Evolutionary conservation across 2,888 invertebrate genomes (phyloP).

Genomic region (Tenthredo notha): DNA sequence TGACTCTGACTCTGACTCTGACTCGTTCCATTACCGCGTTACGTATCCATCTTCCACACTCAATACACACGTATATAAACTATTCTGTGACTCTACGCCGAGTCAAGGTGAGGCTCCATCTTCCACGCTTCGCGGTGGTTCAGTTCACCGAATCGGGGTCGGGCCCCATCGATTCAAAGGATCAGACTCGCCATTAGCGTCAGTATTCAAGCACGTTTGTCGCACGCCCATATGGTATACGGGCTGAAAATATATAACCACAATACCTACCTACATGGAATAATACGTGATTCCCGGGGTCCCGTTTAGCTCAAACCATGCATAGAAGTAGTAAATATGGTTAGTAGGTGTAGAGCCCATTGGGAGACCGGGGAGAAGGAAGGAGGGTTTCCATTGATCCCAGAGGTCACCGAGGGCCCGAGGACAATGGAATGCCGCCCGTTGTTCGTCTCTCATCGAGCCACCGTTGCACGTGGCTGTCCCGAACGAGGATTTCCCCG

Average conservation of each 20-base stretch:
- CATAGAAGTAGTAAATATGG: conserved; percentile 41
- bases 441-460: conserved; percentile 63
- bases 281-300: conserved; percentile 35
- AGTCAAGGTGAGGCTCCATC: conserved; percentile 50
- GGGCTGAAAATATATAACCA: background rate
- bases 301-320: conserved; percentile 12
- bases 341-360: conserved; percentile 24
- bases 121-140: conserved; percentile 53
- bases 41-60: background rate
- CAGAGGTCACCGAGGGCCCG: conserved; percentile 63
- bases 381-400: conserved; percentile 66
- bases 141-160: conserved; percentile 55
- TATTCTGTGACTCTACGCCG: background rate
- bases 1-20: background rate
- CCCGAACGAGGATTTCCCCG: conserved; percentile 71
- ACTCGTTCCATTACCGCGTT: background rate
- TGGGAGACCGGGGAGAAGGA: background rate
- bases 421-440: conserved; percentile 63
- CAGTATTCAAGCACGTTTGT: conserved; percentile 38
- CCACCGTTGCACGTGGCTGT: conserved; percentile 69
- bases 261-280: background rate
- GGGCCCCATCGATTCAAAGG: conserved; percentile 54
- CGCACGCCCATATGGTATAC: conserved; percentile 37
- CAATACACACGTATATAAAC: background rate
- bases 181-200: conserved; percentile 29